phyloP scores from a whole-genome alignment of 2,797 vertebrate genomes.

The Clarias fuscus region DNA sequence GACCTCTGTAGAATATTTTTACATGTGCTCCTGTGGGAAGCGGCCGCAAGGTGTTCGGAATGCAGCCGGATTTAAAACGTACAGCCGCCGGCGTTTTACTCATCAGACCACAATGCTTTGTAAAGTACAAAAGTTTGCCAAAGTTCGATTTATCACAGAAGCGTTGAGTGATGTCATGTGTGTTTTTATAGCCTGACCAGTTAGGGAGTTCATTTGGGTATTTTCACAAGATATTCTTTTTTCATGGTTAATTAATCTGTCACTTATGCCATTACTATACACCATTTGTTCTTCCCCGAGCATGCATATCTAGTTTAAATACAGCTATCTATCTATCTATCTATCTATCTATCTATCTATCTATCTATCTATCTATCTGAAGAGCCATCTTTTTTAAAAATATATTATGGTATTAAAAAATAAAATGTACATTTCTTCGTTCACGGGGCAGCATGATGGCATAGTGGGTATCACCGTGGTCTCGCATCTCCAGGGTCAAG shows the following conservation, averaged over 20 bases:
- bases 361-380: no score
- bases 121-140: constrained; percentile 28
- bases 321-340: no score
- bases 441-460: no score
- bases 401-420: neutral
- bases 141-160: constrained; percentile 5
- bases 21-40: constrained; percentile 16
- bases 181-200: neutral
- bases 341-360: no score
- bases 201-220: neutral
- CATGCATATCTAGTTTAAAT: no score
- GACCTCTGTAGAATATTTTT: constrained; percentile 17
- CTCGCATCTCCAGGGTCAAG: no score
- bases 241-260: neutral
- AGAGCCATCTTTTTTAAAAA: no score
- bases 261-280: no score
- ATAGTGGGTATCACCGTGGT: no score
- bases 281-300: no score
- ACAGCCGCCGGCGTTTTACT: constrained; percentile 6
- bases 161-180: neutral
- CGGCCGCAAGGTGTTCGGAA: neutral
- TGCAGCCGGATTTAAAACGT: constrained; percentile 14
- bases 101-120: constrained; percentile 29
- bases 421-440: neutral
- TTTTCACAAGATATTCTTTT: neutral